These are phyloP conservation scores for Ceraclea dissimilis DNA, from an alignment of 2,888 invertebrate genomes.

Conservation along the genomic window DNA sequence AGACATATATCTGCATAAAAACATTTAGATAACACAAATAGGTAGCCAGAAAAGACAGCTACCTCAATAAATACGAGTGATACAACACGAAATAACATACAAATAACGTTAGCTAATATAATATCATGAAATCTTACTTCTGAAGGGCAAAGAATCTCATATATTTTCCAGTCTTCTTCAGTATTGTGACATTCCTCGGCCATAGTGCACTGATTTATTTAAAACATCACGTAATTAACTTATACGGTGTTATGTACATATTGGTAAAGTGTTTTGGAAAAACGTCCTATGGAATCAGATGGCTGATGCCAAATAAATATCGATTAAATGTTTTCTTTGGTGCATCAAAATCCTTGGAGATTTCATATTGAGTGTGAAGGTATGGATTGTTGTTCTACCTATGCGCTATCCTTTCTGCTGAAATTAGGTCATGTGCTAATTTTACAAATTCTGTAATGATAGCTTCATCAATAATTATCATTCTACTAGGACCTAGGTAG, in stretches of 20 bases:
- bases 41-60: no score
- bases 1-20: neutral
- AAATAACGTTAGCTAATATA: neutral
- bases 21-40: neutral
- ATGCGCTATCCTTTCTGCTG: no score
- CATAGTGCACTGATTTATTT: constrained; percentile 14
- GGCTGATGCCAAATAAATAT: constrained; percentile 11
- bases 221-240: neutral
- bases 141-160: constrained; percentile 56
- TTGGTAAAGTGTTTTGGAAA: neutral
- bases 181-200: constrained; percentile 36
- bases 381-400: neutral
- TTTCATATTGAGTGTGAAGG: constrained; percentile 1
- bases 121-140: constrained; percentile 42
- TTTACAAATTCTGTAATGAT: no score
- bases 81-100: neutral
- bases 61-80: no score
- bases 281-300: constrained; percentile 5
- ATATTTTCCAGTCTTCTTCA: constrained; percentile 68
- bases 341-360: constrained; percentile 9
- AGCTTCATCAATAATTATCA: no score
- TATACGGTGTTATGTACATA: neutral
- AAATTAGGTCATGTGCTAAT: no score
- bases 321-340: constrained; percentile 13
- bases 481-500: no score